Conservation (phyloP, 2,797 vertebrate species). For the Chaenodraco wilsoni region DNA sequence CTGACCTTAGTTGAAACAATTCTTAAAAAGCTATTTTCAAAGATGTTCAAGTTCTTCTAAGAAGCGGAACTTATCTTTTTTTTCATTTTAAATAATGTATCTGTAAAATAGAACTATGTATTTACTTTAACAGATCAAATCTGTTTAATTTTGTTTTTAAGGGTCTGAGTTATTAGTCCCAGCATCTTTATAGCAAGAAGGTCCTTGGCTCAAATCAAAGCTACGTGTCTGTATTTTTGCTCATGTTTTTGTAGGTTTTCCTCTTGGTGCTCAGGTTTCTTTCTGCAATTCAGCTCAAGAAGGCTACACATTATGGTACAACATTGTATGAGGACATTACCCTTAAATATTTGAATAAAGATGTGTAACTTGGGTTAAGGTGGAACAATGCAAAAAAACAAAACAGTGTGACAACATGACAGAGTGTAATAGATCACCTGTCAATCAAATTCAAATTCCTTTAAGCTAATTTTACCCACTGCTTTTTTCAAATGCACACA, state of each 20-base stretch:
- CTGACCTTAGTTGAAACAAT: too few species aligned
- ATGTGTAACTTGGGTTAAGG: background rate
- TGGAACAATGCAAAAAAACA: background rate
- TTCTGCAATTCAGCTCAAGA: background rate
- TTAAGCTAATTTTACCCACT: background rate
- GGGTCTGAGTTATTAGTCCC: too few species aligned
- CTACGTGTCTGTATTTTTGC: background rate
- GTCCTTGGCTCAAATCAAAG: background rate
- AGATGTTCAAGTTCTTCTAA: too few species aligned
- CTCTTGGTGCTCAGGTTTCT: background rate
- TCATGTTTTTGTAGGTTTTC: background rate
- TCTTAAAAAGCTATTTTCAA: too few species aligned
- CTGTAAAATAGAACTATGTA: too few species aligned
- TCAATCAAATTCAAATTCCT: conserved; percentile 3
- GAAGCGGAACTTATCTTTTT: too few species aligned
- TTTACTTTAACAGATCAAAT: too few species aligned
- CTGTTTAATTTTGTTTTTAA: too few species aligned
- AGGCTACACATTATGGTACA: background rate
- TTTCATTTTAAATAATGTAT: too few species aligned
- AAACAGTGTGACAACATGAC: background rate
- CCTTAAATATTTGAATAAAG: background rate
- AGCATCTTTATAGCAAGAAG: background rate
- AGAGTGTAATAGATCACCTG: background rate
- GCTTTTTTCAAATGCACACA: background rate
- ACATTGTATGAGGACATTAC: background rate